Conservation (phyloP, 2,888 invertebrate genomes). For the Scaptomyza reducta region DNA sequence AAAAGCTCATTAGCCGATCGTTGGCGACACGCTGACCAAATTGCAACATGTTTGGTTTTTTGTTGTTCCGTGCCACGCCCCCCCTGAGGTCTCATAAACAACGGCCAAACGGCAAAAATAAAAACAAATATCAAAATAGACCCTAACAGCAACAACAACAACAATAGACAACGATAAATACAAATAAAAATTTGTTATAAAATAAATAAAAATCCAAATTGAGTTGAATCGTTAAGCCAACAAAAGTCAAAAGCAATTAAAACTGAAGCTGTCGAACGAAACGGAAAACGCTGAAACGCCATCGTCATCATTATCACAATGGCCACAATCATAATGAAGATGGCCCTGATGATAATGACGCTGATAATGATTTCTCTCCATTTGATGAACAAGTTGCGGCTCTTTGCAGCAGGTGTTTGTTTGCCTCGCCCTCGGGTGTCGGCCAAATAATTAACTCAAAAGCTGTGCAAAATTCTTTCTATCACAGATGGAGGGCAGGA, state of each 20-base stretch:
- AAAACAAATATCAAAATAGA: not conserved
- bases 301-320: slow-evolving; percentile 22
- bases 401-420: slow-evolving; percentile 26
- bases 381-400: slow-evolving; percentile 16
- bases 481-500: not conserved
- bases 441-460: slow-evolving; percentile 32
- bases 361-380: not conserved
- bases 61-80: slow-evolving; percentile 20
- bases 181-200: slow-evolving; percentile 18
- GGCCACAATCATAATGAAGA: slow-evolving; percentile 15
- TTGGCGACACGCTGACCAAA: slow-evolving; percentile 58
- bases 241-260: slow-evolving; percentile 69
- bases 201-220: slow-evolving; percentile 26
- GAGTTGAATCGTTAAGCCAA: slow-evolving; percentile 16
- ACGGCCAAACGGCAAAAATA: slow-evolving; percentile 6
- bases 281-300: slow-evolving; percentile 12
- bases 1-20: slow-evolving; percentile 75
- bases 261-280: slow-evolving; percentile 59
- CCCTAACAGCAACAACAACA: no score
- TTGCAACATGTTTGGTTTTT: slow-evolving; percentile 59
- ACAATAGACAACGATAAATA: slow-evolving; percentile 6
- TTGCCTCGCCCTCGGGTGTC: slow-evolving; percentile 19
- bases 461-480: slow-evolving; percentile 18
- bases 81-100: slow-evolving; percentile 24
- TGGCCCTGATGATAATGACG: slow-evolving; percentile 18